These are phyloP conservation scores for Brachionus rubens DNA, from an alignment of 1,140 invertebrate genomes.

Conservation along the genomic window DNA sequence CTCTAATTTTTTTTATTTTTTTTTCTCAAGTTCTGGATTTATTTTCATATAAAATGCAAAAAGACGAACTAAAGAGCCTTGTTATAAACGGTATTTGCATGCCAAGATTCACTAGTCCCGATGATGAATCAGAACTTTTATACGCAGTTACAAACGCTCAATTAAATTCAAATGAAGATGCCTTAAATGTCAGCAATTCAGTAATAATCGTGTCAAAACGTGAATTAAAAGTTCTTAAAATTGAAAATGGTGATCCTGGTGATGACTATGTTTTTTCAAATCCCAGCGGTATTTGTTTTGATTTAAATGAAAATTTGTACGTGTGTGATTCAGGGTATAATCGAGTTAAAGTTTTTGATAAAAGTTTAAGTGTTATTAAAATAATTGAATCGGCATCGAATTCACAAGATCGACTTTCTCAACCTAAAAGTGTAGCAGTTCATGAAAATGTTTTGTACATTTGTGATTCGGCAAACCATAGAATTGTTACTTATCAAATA, in stretches of 20 bases:
- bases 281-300: conserved; percentile 43
- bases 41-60: conserved; percentile 25
- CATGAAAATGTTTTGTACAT: conserved; percentile 5
- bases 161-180: conserved; percentile 28
- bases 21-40: conserved; percentile 11
- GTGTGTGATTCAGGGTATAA: conserved; percentile 39
- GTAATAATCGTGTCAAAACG: conserved; percentile 32
- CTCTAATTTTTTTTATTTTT: neutral
- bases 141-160: conserved; percentile 37
- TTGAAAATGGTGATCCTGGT: neutral
- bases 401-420: conserved; percentile 32
- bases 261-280: conserved; percentile 42
- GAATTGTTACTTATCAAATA: conserved; percentile 30
- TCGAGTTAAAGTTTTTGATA: conserved; percentile 41
- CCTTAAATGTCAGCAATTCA: conserved; percentile 31
- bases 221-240: conserved; percentile 38
- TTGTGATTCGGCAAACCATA: conserved; percentile 35
- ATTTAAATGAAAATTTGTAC: conserved; percentile 22
- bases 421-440: conserved; percentile 22
- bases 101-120: neutral
- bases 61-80: conserved; percentile 35
- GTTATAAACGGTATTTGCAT: conserved; percentile 38
- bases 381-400: neutral
- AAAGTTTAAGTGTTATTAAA: conserved; percentile 8
- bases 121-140: neutral